Evolutionary conservation across 2,888 invertebrate species (phyloP), one percentile per base, ranked within the genome.

Genomic region (Aspidiotus rigidus): DNA sequence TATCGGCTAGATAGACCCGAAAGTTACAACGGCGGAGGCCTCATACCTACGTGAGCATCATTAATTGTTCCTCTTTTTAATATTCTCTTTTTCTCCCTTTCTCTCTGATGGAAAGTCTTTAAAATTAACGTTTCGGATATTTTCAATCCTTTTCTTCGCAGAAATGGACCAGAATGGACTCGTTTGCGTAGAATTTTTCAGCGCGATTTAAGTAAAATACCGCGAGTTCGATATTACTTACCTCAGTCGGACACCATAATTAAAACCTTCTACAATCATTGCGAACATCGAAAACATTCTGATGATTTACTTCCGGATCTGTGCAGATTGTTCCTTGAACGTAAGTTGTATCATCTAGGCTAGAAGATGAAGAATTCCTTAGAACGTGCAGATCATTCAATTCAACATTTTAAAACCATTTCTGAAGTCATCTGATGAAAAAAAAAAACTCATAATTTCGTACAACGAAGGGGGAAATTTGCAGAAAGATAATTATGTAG

Each of bases 161-260:
- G 91, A 55, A 93, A 93, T 77, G 93, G 93, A 0, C 77, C 81
- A 2, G 87, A 89, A 69, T 93, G 93, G 94, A 86, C 86, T 83
- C 81, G 84, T 72, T 78, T 93, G 1, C 82, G 93, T 16, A 87
- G 86, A 73, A 83, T 86, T 70, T 86, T 92, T 74, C 93, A 93
- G 79, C 89, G 87, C 76, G 86, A 86, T 61, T 78, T 93, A 17
- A 88, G 89, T 72, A 85, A 86, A 71, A 86, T 89, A 0, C 82
- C 83, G 73, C 86, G 85, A 75, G 86, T 90, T 0, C 82, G 84
- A 71, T 80, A 78, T 72, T 89, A 89, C 75, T 77, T 92, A 0
- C 77, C 80, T n/a, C 79, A 79, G 62, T 82, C 86, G 0, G 86
- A 93, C 76, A 75, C 76, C 6, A 82, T 90, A 0, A 82, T 86